A percentile compares a stretch with the other conserved stretches of the same genome.
Evolutionary conservation across 2,797 vertebrate genomes (phyloP).

Genomic region (Urocyon cinereoargenteus): DNA sequence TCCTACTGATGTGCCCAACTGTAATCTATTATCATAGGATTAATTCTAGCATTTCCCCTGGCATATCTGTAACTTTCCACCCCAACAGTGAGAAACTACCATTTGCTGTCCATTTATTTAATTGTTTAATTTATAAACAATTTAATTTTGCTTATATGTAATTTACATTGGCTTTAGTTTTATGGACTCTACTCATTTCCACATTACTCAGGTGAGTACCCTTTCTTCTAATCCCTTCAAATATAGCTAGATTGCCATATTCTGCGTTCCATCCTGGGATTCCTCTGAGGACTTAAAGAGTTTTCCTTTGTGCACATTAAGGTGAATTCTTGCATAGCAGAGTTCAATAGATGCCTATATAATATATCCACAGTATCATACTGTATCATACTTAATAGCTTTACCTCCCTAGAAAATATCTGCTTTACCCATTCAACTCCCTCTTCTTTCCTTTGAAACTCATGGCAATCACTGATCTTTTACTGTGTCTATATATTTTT

Average conservation of each 20-base stretch:
- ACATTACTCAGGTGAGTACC: not conserved
- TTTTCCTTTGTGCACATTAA: not conserved
- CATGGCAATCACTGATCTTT: not conserved
- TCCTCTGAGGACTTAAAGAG: not conserved
- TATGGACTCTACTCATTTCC: not conserved
- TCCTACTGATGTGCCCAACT: not conserved
- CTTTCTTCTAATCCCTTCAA: not conserved
- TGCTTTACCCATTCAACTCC: not conserved
- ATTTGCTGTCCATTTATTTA: not conserved
- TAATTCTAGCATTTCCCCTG: not conserved
- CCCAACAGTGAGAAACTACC: not conserved
- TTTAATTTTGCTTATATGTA: not conserved
- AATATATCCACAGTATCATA: not conserved
- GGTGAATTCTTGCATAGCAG: not conserved
- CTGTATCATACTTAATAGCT: not conserved
- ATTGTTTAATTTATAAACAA: not conserved
- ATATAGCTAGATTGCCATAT: not conserved
- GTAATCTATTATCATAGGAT: not conserved
- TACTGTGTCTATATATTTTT: not conserved
- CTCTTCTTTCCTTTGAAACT: not conserved
- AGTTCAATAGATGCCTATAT: not conserved
- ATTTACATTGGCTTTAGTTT: not conserved
- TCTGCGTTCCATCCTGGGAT: not conserved
- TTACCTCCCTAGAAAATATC: not conserved
- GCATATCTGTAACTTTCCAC: not conserved